Conservation (phyloP, 2,888 invertebrate species). For the Morpho deidamia region DNA sequence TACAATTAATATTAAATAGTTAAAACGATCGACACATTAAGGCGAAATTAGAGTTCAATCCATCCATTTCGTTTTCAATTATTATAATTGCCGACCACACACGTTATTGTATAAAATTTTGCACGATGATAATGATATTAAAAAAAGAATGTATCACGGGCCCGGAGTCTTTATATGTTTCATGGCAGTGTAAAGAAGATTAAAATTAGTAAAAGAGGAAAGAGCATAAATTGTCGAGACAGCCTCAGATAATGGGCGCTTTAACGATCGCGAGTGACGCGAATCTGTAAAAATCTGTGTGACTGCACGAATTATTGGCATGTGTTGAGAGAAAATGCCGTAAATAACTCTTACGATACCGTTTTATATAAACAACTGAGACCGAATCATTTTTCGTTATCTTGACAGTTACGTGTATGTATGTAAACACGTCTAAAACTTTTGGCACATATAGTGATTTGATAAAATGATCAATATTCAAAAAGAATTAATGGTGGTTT, state of each 20-base stretch:
- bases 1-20: too few relatives aligned
- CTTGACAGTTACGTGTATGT: not conserved
- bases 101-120: too few relatives aligned
- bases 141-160: too few relatives aligned
- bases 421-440: not conserved
- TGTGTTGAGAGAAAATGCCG: slow-evolving; percentile 42
- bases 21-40: too few relatives aligned
- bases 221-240: slow-evolving; percentile 1
- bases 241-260: slow-evolving; percentile 18
- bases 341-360: slow-evolving; percentile 42
- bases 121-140: too few relatives aligned
- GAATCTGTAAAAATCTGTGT: slow-evolving; percentile 34
- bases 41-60: too few relatives aligned
- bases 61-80: too few relatives aligned
- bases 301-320: slow-evolving; percentile 53
- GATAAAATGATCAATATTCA: not conserved
- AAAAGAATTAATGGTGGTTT: not conserved
- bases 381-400: slow-evolving; percentile 9
- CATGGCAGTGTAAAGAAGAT: not conserved
- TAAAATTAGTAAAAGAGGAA: not conserved
- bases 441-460: not conserved
- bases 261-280: slow-evolving; percentile 23
- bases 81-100: too few relatives aligned
- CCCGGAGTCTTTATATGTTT: too few relatives aligned
- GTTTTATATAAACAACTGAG: slow-evolving; percentile 11